Percentiles rank a stretch among this genome's conserved stretches.
These are phyloP conservation scores for Malurus elegans DNA, from an alignment of 2,113 vertebrate genomes.

Conservation along the genomic window DNA sequence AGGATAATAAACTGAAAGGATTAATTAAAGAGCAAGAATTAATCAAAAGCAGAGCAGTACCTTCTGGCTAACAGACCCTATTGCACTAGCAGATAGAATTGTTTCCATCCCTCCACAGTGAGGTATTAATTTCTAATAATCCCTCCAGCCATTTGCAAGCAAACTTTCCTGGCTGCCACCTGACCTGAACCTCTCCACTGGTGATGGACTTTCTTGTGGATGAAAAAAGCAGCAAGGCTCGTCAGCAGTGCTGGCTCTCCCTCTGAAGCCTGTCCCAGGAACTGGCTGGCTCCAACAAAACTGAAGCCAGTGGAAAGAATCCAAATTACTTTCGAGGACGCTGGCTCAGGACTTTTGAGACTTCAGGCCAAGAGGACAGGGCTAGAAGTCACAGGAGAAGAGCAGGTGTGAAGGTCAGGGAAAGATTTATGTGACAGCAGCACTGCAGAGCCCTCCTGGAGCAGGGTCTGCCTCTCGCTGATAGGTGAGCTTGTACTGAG, in stretches of 20 bases:
- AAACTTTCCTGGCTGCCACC: background rate
- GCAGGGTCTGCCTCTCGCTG: background rate
- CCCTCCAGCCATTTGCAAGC: background rate
- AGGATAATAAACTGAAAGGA: background rate
- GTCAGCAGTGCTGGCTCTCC: background rate
- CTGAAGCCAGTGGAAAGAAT: conserved; percentile 27
- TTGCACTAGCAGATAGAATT: background rate
- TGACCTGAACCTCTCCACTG: background rate
- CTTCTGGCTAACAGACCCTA: background rate
- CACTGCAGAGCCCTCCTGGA: background rate
- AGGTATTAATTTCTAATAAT: conserved; percentile 22
- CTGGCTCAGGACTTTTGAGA: conserved; percentile 1
- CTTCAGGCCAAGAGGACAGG: background rate
- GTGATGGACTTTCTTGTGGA: background rate
- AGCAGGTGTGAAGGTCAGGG: conserved; percentile 2
- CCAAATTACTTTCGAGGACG: conserved; percentile 28
- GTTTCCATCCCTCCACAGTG: background rate
- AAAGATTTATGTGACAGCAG: background rate
- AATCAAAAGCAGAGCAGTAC: background rate
- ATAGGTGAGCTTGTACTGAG: background rate
- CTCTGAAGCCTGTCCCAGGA: background rate
- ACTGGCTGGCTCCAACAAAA: background rate
- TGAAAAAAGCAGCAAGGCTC: background rate
- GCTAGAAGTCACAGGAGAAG: background rate
- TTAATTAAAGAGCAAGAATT: conserved; percentile 1